Evolutionary conservation across 2,797 vertebrate genomes (phyloP), one percentile per base, ranked within the genome.

Genomic region (Phrynocephalus guinanensis): DNA sequence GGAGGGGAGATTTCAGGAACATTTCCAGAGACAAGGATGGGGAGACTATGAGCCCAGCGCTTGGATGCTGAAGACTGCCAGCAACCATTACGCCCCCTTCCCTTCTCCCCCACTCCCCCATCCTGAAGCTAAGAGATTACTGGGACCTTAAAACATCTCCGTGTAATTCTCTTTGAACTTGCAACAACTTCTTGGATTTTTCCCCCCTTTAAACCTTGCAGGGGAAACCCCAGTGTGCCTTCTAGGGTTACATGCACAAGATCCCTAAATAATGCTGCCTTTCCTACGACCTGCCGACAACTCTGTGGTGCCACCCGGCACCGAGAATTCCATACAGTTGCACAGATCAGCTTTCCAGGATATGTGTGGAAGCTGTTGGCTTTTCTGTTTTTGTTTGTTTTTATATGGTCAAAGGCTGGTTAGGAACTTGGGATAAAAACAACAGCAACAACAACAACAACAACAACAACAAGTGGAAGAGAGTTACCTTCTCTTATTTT

Each of bases 241-340:
- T 88, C 83, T 82, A 38, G 71, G 79, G 79, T 88, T 70, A 76
- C 83, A 30, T 88, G 83, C 87, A 88, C 83, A 88, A 85, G 48
- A 76, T 85, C 83, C 83, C 87, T 85, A 88, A 85, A 82, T 68
- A 38, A 88, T 85, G 87, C 87, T 88, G 87, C 87, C 87, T 82
- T 88, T 78, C 48, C 68, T 70, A 56, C 52, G 71, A 68, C 87
- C 71, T 70, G 83, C 87, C 72, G 70, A 76, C 63, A 30, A 72
- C 83, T 88, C 38, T 50, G 48, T 0, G 38, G 83, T 77, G 71
- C 79, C 85, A 68, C 67, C 63, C 20, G 28, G 48, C 79, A 48
- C 79, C 83, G 33, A 30, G 68, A 75, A 85, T 88, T 88, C 87
- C 83, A 77, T 70, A 77, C 60, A 76, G 48, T 85, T 70, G 78